Conservation (phyloP, 2,113 vertebrate genomes). For the Corythornis madagascariensis region DNA sequence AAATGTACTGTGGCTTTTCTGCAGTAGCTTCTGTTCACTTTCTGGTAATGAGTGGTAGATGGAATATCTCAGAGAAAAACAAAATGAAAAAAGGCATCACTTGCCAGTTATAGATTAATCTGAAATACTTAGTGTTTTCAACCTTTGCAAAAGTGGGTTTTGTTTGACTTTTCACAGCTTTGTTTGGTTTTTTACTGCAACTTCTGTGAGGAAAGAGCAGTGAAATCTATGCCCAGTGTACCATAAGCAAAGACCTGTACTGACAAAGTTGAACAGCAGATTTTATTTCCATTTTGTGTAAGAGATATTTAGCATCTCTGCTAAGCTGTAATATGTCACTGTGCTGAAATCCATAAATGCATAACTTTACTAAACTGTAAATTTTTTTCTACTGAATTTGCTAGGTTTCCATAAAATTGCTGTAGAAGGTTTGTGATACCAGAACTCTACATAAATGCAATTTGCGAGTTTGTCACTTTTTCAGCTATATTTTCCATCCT, state of each 20-base stretch:
- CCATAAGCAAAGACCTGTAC: not conserved
- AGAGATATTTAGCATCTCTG: constrained; percentile 47
- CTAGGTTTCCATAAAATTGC: constrained; percentile 52
- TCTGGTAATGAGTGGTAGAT: not conserved
- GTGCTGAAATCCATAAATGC: constrained; percentile 50
- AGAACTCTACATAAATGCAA: constrained; percentile 62
- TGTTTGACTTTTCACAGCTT: not conserved
- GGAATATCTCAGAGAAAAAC: not conserved
- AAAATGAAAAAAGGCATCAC: not conserved
- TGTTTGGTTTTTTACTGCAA: constrained; percentile 11
- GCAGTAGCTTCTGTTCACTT: not conserved
- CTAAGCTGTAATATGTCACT: constrained; percentile 45
- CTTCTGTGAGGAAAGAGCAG: not conserved
- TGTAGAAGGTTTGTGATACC: constrained; percentile 49
- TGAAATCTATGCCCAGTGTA: not conserved
- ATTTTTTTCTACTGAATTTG: constrained; percentile 59
- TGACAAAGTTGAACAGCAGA: constrained; percentile 44
- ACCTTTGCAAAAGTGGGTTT: constrained; percentile 2
- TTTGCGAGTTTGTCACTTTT: constrained; percentile 67
- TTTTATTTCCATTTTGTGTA: constrained; percentile 54
- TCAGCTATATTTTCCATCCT: constrained; percentile 64
- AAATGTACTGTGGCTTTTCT: not conserved
- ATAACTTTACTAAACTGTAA: constrained; percentile 55
- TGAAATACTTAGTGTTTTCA: not conserved
- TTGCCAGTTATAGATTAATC: not conserved